phyloP scores from a whole-genome alignment of 2,113 vertebrate genomes.

The Sapajus apella region DNA sequence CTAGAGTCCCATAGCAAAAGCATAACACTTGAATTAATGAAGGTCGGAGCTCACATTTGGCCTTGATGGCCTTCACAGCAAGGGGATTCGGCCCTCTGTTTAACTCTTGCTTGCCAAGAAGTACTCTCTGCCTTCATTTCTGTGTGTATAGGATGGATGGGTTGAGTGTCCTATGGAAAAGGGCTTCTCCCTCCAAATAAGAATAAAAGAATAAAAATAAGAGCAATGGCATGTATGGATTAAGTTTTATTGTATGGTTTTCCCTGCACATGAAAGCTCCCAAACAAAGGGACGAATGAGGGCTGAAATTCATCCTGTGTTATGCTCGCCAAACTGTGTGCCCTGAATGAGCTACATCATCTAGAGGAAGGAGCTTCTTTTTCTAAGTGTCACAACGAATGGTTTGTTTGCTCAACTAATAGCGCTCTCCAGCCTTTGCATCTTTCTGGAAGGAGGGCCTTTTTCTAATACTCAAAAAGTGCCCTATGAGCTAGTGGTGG shows the following conservation, averaged over 20 bases:
- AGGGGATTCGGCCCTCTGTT: conserved; percentile 61
- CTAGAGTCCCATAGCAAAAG: conserved; percentile 77
- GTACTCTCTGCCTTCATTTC: neutral
- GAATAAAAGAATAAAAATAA: neutral
- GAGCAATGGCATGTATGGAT: neutral
- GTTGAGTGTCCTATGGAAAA: neutral
- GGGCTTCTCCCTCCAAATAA: neutral
- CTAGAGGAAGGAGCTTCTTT: neutral
- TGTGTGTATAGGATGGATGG: neutral
- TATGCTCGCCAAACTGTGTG: neutral
- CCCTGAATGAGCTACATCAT: neutral
- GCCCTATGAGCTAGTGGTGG: neutral
- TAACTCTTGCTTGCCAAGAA: conserved; percentile 71
- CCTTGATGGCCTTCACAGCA: conserved; percentile 79
- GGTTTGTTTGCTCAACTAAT: neutral
- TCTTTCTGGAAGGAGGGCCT: neutral
- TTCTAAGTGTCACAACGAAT: neutral
- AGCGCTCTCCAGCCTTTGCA: neutral
- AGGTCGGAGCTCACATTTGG: conserved; percentile 85
- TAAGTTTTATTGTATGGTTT: neutral
- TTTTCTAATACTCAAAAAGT: neutral
- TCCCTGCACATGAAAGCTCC: neutral
- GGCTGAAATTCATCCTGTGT: neutral
- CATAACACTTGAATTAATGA: conserved; percentile 84
- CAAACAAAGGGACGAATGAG: neutral